Conservation (phyloP, 2,797 vertebrate genomes). For the Harpagifer antarcticus region DNA sequence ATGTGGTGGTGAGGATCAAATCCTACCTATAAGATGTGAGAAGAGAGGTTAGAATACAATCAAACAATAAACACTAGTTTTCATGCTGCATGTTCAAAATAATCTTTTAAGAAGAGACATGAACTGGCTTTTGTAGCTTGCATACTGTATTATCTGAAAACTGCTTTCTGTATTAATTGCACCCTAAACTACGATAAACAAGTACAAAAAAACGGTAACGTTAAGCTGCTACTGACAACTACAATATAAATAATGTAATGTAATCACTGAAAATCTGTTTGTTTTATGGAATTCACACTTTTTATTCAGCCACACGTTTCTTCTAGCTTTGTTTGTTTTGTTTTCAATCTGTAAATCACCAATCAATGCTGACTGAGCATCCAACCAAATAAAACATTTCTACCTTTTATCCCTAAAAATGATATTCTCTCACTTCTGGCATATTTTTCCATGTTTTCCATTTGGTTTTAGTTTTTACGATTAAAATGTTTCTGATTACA, state of each 20-base stretch:
- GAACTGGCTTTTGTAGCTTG: background rate
- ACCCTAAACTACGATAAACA: background rate
- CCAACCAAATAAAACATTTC: background rate
- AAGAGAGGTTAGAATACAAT: background rate
- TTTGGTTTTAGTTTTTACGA: background rate
- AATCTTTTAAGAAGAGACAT: background rate
- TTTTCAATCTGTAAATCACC: slow-evolving; percentile 1
- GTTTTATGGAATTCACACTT: background rate
- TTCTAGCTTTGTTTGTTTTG: background rate
- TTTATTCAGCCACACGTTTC: background rate
- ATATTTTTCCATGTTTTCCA: background rate
- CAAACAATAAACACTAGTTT: background rate
- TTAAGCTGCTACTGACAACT: too few relatives aligned
- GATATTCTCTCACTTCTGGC: background rate
- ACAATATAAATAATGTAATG: background rate
- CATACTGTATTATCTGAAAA: background rate
- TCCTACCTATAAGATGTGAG: slow-evolving; percentile 85
- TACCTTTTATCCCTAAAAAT: background rate
- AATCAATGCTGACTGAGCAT: background rate
- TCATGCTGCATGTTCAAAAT: background rate
- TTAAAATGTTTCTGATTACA: background rate
- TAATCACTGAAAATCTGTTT: background rate
- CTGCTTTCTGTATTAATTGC: background rate
- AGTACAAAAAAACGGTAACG: background rate
- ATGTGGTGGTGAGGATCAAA: slow-evolving; percentile 96